Conservation (phyloP, 2,113 vertebrate species). For the Edolisoma coerulescens region DNA sequence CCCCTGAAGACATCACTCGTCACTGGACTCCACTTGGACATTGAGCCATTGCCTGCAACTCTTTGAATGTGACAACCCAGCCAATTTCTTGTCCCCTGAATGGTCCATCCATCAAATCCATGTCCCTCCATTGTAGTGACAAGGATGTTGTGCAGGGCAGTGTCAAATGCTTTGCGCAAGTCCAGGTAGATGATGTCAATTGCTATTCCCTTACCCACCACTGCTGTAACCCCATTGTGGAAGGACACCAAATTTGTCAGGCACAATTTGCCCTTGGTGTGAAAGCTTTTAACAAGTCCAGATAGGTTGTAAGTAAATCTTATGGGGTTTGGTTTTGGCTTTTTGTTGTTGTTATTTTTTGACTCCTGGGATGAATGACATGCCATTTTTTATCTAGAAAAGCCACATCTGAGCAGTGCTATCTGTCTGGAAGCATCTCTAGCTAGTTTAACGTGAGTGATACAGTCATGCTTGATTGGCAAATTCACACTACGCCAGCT, state of each 20-base stretch:
- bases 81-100: not conserved
- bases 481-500: slow-evolving; percentile 48
- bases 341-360: not conserved
- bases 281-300: not conserved
- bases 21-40: not conserved
- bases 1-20: not conserved
- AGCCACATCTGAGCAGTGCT: not conserved
- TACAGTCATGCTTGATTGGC: slow-evolving; percentile 23
- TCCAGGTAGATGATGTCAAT: not conserved
- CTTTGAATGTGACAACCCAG: not conserved
- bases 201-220: not conserved
- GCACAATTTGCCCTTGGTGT: not conserved
- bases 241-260: not conserved
- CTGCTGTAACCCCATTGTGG: not conserved
- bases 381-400: not conserved
- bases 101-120: not conserved
- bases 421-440: not conserved
- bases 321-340: not conserved
- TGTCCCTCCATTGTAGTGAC: not conserved
- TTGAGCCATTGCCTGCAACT: not conserved
- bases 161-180: not conserved
- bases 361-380: not conserved
- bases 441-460: slow-evolving; percentile 1
- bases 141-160: not conserved
- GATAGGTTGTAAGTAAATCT: not conserved